These are phyloP conservation scores for Chaetodon trifascialis DNA, from an alignment of 2,113 vertebrate genomes.

Conservation along the genomic window DNA sequence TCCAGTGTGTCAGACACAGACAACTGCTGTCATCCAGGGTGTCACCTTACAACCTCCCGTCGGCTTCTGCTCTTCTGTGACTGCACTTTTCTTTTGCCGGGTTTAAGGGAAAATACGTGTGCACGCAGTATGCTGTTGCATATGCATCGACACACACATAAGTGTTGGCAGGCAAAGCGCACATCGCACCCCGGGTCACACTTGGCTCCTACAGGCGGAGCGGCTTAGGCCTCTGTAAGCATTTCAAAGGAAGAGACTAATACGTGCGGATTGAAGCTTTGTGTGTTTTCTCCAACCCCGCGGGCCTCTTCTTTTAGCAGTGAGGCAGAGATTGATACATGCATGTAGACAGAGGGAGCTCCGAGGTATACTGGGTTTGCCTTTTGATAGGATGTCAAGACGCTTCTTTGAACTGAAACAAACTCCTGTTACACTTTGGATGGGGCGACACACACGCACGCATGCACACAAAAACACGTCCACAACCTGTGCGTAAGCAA, in stretches of 20 bases:
- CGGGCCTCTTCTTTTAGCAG: slow-evolving; percentile 69
- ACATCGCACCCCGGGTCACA: slow-evolving; percentile 42
- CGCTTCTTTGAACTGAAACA: slow-evolving; percentile 63
- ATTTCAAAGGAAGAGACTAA: slow-evolving; percentile 72
- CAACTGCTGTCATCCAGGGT: slow-evolving; percentile 42
- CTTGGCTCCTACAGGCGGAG: slow-evolving; percentile 51
- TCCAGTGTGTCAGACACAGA: slow-evolving; percentile 34
- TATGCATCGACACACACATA: background rate
- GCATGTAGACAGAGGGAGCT: slow-evolving; percentile 56
- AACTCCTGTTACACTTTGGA: slow-evolving; percentile 66
- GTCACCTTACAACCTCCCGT: slow-evolving; percentile 59
- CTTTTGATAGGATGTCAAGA: slow-evolving; percentile 65
- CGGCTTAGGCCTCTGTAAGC: slow-evolving; percentile 56
- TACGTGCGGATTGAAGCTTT: slow-evolving; percentile 63
- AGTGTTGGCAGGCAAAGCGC: slow-evolving; percentile 8
- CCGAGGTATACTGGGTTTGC: slow-evolving; percentile 51
- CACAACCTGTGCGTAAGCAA: background rate
- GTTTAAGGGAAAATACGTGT: background rate
- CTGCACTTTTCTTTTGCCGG: slow-evolving; percentile 14
- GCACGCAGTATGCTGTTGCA: background rate
- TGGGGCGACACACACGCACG: slow-evolving; percentile 21
- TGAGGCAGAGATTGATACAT: slow-evolving; percentile 25
- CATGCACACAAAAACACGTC: slow-evolving; percentile 9
- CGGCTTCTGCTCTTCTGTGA: slow-evolving; percentile 31
- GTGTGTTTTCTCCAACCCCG: slow-evolving; percentile 55